phyloP scores from a whole-genome alignment of 2,888 invertebrate species.

The Campoplex nolae region DNA sequence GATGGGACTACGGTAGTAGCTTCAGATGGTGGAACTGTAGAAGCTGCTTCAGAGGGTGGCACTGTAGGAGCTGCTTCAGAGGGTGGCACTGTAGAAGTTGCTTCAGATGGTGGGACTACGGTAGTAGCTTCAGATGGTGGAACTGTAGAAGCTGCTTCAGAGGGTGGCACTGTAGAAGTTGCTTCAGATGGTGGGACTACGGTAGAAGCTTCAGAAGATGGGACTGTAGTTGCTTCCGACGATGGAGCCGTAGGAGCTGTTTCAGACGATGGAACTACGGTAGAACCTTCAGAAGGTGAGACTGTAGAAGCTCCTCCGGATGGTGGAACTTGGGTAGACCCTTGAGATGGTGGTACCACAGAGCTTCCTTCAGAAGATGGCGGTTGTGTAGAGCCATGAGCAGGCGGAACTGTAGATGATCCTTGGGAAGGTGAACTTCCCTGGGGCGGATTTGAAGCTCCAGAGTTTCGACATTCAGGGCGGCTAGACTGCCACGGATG shows the following conservation, averaged over 20 bases:
- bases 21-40: too few relatives aligned
- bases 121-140: slow-evolving; percentile 6
- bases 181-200: not conserved
- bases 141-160: not conserved
- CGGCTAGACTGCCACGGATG: slow-evolving; percentile 83
- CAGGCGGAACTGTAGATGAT: too few relatives aligned
- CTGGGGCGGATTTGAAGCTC: not conserved
- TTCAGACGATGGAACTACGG: slow-evolving; percentile 27
- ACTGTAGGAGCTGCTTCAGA: slow-evolving; percentile 2
- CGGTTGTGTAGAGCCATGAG: too few relatives aligned
- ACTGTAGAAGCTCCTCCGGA: too few relatives aligned
- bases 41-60: not conserved
- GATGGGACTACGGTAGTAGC: too few relatives aligned
- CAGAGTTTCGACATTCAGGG: not conserved
- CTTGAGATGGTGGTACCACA: too few relatives aligned
- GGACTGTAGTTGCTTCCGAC: not conserved
- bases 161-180: not conserved
- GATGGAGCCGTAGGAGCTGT: too few relatives aligned
- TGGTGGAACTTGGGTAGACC: too few relatives aligned
- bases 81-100: slow-evolving; percentile 24
- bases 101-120: not conserved
- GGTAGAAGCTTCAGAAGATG: not conserved
- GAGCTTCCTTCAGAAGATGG: too few relatives aligned
- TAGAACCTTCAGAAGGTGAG: not conserved
- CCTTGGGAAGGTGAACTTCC: not conserved